Percentiles rank a stretch among this genome's conserved stretches.
phyloP scores from a whole-genome alignment of 1,140 invertebrate species.

The Macrosteles quadrilineatus region DNA sequence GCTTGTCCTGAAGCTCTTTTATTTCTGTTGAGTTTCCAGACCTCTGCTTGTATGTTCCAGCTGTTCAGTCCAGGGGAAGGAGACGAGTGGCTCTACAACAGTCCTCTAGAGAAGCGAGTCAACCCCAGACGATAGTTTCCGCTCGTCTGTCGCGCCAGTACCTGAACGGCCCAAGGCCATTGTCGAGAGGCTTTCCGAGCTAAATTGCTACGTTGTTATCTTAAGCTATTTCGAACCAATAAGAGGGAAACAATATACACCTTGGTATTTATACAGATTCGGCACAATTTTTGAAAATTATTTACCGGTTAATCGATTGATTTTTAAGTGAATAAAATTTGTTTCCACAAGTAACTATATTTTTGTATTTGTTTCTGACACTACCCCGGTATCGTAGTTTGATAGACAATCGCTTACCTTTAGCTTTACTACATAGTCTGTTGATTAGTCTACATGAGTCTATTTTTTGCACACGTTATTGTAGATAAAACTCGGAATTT shows the following conservation, averaged over 20 bases:
- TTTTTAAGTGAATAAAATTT: not conserved
- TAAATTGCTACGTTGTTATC: conserved; percentile 2
- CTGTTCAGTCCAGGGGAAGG: not conserved
- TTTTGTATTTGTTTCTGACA: conserved; percentile 10
- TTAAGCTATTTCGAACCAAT: not conserved
- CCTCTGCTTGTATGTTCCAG: no score
- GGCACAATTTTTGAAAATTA: conserved; percentile 13
- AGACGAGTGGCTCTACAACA: not conserved
- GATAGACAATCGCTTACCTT: conserved; percentile 13
- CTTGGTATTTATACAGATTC: not conserved
- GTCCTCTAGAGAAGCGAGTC: conserved; percentile 10
- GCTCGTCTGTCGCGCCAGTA: not conserved
- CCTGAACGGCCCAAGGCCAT: not conserved
- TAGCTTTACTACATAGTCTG: conserved; percentile 12
- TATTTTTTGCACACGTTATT: conserved; percentile 22
- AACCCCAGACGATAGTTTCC: not conserved
- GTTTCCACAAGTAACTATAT: not conserved
- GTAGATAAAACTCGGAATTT: conserved; percentile 14
- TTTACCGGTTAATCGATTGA: not conserved
- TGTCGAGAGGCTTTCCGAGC: no score
- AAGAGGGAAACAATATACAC: not conserved
- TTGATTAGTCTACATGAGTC: conserved; percentile 20
- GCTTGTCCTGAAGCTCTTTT: no score
- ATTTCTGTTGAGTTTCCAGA: no score
- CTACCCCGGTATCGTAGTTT: not conserved